Percentiles rank a stretch among this genome's conserved stretches.
phyloP scores from a whole-genome alignment of 2,113 vertebrate species.

The Panthera uncia region DNA sequence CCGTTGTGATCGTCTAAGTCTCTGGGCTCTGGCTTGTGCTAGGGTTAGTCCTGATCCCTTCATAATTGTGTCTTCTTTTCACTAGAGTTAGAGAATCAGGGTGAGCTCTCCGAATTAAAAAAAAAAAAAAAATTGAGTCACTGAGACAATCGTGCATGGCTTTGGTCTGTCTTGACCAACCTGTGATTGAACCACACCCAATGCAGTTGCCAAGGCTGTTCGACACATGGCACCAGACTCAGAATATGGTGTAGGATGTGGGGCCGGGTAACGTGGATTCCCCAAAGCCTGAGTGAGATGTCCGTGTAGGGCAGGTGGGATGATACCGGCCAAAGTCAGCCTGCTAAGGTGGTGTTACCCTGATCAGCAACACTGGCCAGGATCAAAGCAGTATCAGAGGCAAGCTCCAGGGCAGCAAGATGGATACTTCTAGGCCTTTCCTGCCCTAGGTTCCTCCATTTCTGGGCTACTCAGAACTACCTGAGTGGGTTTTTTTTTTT shows the following conservation, averaged over 20 bases:
- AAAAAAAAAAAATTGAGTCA: background rate
- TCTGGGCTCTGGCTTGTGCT: background rate
- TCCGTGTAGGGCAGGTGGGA: background rate
- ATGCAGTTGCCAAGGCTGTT: background rate
- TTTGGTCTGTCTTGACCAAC: background rate
- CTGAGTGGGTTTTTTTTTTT: background rate
- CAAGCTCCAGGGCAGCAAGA: background rate
- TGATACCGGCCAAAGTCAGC: background rate
- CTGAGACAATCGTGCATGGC: background rate
- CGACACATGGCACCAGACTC: fast-evolving
- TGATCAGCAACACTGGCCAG: background rate
- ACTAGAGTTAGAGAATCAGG: background rate
- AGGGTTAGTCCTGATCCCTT: background rate
- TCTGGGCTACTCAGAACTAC: background rate
- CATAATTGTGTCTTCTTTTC: background rate
- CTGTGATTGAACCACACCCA: fast-evolving
- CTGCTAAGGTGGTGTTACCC: background rate
- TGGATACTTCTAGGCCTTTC: background rate
- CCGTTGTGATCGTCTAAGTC: background rate
- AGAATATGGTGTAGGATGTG: fast-evolving
- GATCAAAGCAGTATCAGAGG: background rate
- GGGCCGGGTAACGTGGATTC: no score
- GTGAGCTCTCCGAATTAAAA: background rate
- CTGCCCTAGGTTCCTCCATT: background rate
- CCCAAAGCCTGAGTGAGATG: background rate